A percentile compares a stretch with the other conserved stretches of the same genome.
These are phyloP conservation scores for Trypoxylon attenuatum DNA, from an alignment of 2,888 invertebrate genomes.

Conservation along the genomic window DNA sequence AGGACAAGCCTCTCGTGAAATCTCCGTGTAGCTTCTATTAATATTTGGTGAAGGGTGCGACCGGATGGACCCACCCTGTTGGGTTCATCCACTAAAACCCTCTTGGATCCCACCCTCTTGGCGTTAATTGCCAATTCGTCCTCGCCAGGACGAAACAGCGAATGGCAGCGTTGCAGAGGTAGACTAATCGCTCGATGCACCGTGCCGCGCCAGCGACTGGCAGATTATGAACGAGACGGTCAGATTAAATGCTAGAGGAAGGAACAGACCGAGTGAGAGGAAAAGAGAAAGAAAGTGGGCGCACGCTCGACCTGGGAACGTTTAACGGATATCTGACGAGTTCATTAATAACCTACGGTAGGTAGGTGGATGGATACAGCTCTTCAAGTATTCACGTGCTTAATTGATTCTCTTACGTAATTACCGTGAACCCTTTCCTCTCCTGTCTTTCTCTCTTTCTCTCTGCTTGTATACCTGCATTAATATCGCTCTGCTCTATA, in stretches of 20 bases:
- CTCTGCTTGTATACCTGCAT: not conserved
- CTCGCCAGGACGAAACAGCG: conserved; percentile 34
- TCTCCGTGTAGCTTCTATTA: conserved; percentile 27
- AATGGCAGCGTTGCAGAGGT: conserved; percentile 27
- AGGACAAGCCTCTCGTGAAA: conserved; percentile 27
- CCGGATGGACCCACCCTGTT: conserved; percentile 47
- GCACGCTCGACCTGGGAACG: conserved; percentile 49
- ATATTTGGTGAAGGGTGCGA: conserved; percentile 35
- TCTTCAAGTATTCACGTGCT: conserved; percentile 54
- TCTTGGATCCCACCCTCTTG: conserved; percentile 27
- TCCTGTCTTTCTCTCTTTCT: conserved; percentile 10
- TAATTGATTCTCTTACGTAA: conserved; percentile 65
- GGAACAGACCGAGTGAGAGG: not conserved
- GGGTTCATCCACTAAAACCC: conserved; percentile 33
- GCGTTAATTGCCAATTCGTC: conserved; percentile 54
- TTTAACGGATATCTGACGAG: conserved; percentile 67
- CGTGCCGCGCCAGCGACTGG: not conserved
- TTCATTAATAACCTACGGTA: conserved; percentile 65
- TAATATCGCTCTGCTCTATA: no score
- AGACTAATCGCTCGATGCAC: conserved; percentile 39
- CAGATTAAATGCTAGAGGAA: not conserved
- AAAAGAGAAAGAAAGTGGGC: conserved; percentile 21
- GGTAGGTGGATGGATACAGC: conserved; percentile 52
- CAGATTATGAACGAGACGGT: not conserved
- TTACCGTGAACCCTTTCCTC: conserved; percentile 47